Percentiles rank a stretch among this genome's conserved stretches.
phyloP scores from a whole-genome alignment of 2,888 invertebrate genomes.

The Sturmia bella region DNA sequence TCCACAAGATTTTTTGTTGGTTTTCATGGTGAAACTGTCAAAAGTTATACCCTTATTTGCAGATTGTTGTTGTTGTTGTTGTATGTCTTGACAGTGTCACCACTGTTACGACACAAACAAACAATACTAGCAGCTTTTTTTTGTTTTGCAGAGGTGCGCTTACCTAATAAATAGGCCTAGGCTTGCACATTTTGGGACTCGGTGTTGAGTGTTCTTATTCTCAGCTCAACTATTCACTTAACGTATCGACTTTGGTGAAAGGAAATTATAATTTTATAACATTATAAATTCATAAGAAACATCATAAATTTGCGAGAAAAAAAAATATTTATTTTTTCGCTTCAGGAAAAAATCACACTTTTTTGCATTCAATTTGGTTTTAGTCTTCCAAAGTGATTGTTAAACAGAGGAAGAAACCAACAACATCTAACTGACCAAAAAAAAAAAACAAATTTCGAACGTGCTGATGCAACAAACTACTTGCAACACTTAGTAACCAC shows the following conservation, averaged over 20 bases:
- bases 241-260: slow-evolving; percentile 34
- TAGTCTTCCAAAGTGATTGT: slow-evolving; percentile 29
- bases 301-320: slow-evolving; percentile 16
- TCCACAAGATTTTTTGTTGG: no score
- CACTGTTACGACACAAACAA: no score
- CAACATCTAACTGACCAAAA: slow-evolving; percentile 49
- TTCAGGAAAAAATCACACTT: slow-evolving; percentile 41
- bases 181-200: no score
- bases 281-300: slow-evolving; percentile 28
- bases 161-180: no score
- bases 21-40: no score
- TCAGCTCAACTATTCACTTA: slow-evolving; percentile 2
- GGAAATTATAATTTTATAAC: slow-evolving; percentile 32
- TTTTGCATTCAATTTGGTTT: background rate
- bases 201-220: background rate
- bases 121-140: no score
- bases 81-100: no score
- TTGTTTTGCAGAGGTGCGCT: no score
- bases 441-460: slow-evolving; percentile 47
- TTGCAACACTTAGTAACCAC: slow-evolving; percentile 48
- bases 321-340: slow-evolving; percentile 13
- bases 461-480: slow-evolving; percentile 53
- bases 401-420: slow-evolving; percentile 10
- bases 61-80: no score
- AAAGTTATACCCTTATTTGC: no score